Base-by-base conservation (phyloP, 1,140 invertebrate genomes). In the Caligus rogercresseyi region DNA sequence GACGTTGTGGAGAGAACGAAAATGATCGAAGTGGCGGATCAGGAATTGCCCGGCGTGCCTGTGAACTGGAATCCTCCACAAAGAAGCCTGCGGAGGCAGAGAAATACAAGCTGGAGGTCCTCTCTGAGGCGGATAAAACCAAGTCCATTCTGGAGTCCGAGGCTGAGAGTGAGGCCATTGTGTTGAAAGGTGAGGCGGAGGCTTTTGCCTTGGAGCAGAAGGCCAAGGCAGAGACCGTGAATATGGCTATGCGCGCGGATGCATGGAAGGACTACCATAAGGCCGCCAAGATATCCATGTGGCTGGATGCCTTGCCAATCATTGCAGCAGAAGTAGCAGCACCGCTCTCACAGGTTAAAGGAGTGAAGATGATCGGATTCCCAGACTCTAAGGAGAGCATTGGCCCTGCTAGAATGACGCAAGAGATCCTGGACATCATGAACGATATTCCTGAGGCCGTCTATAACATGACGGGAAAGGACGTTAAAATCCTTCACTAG, bases 241-340 rank as follows among this genome's bases (percentile, higher is more conserved):
- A 93, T 75, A 92, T 95, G 85, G 81, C 85, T 1, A 90, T 89
- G 74, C 96, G 96, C 71, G 92, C 91, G 3, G 89, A 92, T 68
- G 92, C 92, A 20, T 96, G 85, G 81, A 89, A 86, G 70, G 87
- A 94, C 70, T 97, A 94, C 70, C 86, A 89, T 65, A 87, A 87
- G 66, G 92, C 93, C 54, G 93, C 93, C 25, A 91, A 95, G 83
- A 82, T 94, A 52, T 90, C 95, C 70, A 95, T 97, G 92, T 83
- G 95, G 69, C 78, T 97, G 23, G 89, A 95, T 63, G 88, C 87
- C 18, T 74, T 96, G 69, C 92, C 93, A 25, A 92, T 89, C 89
- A 78, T 94, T 69, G 88, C 90, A 24, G 90, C 90, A 31, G 91
- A 95, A 76, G 86, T 96, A 54, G 87, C 91, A 24, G 89, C 89